phyloP scores from a whole-genome alignment of 2,797 vertebrate genomes.

The Kryptopterus vitreolus region DNA sequence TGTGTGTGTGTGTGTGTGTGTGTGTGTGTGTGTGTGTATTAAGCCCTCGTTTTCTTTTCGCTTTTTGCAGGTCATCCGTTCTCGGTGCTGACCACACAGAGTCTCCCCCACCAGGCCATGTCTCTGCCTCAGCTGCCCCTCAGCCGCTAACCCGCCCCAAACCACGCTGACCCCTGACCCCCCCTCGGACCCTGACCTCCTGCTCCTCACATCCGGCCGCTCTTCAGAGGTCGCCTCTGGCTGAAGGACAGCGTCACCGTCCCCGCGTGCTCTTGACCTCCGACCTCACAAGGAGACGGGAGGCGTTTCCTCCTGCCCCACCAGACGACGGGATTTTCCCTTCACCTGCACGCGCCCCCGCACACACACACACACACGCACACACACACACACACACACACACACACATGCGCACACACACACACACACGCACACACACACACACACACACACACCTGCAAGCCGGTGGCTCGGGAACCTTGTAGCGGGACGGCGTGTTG shows the following conservation, averaged over 20 bases:
- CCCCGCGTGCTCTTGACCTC: slow-evolving; percentile 56
- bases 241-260: slow-evolving; percentile 59
- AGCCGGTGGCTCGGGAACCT: slow-evolving; percentile 27
- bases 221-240: slow-evolving; percentile 42
- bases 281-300: slow-evolving; percentile 50
- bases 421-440: slow-evolving; percentile 37
- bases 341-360: slow-evolving; percentile 52
- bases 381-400: slow-evolving; percentile 49
- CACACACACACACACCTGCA: slow-evolving; percentile 41
- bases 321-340: slow-evolving; percentile 50
- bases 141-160: slow-evolving; percentile 72
- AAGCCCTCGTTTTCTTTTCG: not conserved
- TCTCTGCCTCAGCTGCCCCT: slow-evolving; percentile 83
- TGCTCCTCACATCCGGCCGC: slow-evolving; percentile 51
- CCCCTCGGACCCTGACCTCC: slow-evolving; percentile 58
- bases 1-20: not conserved
- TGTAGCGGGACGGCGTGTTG: slow-evolving; percentile 27
- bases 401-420: slow-evolving; percentile 38
- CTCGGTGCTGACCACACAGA: slow-evolving; percentile 85
- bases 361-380: slow-evolving; percentile 41
- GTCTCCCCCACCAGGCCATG: slow-evolving; percentile 82
- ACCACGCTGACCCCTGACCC: slow-evolving; percentile 56
- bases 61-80: slow-evolving; percentile 89
- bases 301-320: slow-evolving; percentile 46
- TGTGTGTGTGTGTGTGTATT: not conserved